Percentiles rank a stretch among this genome's conserved stretches.
These are phyloP conservation scores for Hepsetus odoe DNA, from an alignment of 2,113 vertebrate species.

Conservation along the genomic window DNA sequence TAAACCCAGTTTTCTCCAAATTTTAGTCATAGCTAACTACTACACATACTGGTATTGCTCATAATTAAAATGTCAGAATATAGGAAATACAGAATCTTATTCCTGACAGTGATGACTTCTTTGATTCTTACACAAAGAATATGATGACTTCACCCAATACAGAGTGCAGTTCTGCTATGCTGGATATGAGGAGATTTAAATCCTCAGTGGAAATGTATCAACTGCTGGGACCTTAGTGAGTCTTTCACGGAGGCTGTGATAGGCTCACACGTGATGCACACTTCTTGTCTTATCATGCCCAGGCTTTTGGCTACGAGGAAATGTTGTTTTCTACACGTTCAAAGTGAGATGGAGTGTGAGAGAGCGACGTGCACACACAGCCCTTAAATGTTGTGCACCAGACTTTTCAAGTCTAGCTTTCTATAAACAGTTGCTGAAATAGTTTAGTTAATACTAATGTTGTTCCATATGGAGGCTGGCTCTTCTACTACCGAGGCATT, in stretches of 20 bases:
- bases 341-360: not conserved
- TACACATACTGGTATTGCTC: too few species aligned
- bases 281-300: constrained; percentile 14
- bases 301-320: not conserved
- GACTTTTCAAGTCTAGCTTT: constrained; percentile 25
- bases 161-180: constrained; percentile 11
- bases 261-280: not conserved
- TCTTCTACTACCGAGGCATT: not conserved
- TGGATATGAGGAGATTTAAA: too few species aligned
- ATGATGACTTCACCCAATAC: not conserved
- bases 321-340: constrained; percentile 12
- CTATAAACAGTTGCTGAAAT: constrained; percentile 35
- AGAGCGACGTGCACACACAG: constrained; percentile 5
- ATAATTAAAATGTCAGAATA: too few species aligned
- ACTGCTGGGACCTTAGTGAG: not conserved
- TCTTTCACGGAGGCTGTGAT: not conserved
- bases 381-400: constrained; percentile 8
- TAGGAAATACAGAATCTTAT: too few species aligned
- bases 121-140: too few species aligned
- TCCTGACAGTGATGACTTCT: too few species aligned
- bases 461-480: not conserved
- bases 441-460: constrained; percentile 23
- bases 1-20: too few species aligned
- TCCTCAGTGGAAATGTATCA: not conserved
- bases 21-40: too few species aligned